Conservation (phyloP, 2,797 vertebrate species). For the Chrosomus eos region DNA sequence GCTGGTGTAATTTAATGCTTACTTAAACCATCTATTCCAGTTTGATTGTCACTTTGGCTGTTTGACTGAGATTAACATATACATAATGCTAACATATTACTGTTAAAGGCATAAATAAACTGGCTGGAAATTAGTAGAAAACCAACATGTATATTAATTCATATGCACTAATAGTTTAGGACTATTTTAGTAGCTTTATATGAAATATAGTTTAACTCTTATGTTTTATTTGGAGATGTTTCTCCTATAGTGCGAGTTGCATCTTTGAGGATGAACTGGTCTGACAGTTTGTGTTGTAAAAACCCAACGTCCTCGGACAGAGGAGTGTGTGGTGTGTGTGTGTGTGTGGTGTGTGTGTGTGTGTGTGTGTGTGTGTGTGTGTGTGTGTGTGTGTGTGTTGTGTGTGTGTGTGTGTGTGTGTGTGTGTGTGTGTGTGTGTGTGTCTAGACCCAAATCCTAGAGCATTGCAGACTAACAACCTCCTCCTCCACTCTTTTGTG, state of each 20-base stretch:
- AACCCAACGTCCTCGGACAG: constrained; percentile 46
- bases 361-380: constrained; percentile 16
- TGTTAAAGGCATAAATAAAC: not conserved
- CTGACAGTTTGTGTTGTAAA: constrained; percentile 58
- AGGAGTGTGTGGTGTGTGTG: constrained; percentile 46
- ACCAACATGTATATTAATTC: not conserved
- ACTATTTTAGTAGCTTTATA: not conserved
- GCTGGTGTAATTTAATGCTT: not conserved
- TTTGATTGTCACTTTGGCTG: not conserved
- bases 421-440: constrained; percentile 28
- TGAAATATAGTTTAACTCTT: not conserved
- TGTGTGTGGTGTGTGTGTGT: constrained; percentile 17
- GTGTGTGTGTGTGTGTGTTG: constrained; percentile 41
- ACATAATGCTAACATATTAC: not conserved
- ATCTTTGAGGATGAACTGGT: constrained; percentile 48
- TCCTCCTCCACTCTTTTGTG: constrained; percentile 45
- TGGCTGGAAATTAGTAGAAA: not conserved
- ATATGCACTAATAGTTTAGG: not conserved
- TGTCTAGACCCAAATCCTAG: constrained; percentile 28
- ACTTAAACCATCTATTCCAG: not conserved
- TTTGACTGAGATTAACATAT: not conserved
- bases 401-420: constrained; percentile 47
- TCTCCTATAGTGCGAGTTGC: constrained; percentile 25
- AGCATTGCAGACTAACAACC: constrained; percentile 40
- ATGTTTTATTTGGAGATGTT: constrained; percentile 15